Conservation (phyloP, 2,888 invertebrate species). For the Eulithis prunata region DNA sequence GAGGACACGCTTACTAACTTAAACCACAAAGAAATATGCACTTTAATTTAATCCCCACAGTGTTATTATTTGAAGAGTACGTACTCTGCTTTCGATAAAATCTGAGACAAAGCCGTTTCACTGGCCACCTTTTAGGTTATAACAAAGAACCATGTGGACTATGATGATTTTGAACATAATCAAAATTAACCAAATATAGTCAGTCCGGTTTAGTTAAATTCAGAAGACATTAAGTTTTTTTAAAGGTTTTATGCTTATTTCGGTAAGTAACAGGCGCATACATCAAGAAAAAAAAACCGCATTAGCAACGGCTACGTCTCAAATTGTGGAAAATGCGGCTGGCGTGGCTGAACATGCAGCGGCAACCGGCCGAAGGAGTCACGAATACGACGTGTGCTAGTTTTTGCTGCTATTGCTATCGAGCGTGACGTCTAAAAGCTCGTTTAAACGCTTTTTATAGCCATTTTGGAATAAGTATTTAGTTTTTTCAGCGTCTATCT, state of each 20-base stretch:
- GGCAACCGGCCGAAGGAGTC: slow-evolving; percentile 49
- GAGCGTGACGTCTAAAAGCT: slow-evolving; percentile 80
- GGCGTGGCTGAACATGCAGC: slow-evolving; percentile 38
- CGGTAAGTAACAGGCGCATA: slow-evolving; percentile 17
- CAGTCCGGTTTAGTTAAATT: no score
- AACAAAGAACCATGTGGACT: slow-evolving; percentile 37
- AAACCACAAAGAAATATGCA: slow-evolving; percentile 56
- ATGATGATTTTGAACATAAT: slow-evolving; percentile 1
- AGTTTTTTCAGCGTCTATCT: slow-evolving; percentile 62
- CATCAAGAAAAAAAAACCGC: slow-evolving; percentile 27
- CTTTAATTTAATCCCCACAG: slow-evolving; percentile 45
- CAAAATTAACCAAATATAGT: no score
- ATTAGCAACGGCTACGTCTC: slow-evolving; percentile 42
- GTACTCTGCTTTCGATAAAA: slow-evolving; percentile 36
- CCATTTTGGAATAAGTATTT: slow-evolving; percentile 64
- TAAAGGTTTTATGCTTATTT: no score
- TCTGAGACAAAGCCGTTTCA: slow-evolving; percentile 37
- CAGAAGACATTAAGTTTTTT: no score
- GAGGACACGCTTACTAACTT: slow-evolving; percentile 71
- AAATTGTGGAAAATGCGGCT: slow-evolving; percentile 39
- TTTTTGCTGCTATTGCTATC: slow-evolving; percentile 69
- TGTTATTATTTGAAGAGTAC: slow-evolving; percentile 44
- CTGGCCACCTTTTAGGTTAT: slow-evolving; percentile 33
- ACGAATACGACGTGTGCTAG: slow-evolving; percentile 66
- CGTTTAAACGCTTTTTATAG: slow-evolving; percentile 78